phyloP scores from a whole-genome alignment of 2,888 invertebrate species.

The Camptogramma bilineatum region DNA sequence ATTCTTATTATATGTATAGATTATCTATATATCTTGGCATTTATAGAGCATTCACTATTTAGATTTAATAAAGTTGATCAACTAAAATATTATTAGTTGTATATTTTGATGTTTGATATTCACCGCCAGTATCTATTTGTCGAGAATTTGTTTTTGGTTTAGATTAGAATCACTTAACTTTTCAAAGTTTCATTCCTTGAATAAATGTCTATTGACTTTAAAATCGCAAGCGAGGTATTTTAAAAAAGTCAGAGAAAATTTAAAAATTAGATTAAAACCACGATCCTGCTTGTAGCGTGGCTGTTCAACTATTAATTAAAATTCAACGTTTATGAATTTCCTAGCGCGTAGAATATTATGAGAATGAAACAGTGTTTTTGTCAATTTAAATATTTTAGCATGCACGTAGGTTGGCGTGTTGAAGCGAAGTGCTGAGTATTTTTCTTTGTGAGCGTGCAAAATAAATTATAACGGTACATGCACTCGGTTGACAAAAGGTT shows the following conservation, averaged over 20 bases:
- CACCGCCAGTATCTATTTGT: too few relatives aligned
- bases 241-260: neutral
- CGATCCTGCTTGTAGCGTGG: neutral
- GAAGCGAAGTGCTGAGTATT: neutral
- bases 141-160: too few relatives aligned
- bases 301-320: neutral
- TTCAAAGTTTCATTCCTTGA: too few relatives aligned
- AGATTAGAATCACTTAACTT: too few relatives aligned
- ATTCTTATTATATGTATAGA: too few relatives aligned
- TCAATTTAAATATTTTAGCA: neutral
- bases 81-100: too few relatives aligned
- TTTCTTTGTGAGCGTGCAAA: neutral
- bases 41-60: too few relatives aligned
- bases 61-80: too few relatives aligned
- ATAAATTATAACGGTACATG: neutral
- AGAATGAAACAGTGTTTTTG: slow-evolving; percentile 1
- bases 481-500: neutral
- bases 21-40: too few relatives aligned
- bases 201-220: too few relatives aligned
- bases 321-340: slow-evolving; percentile 1
- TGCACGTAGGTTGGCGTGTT: neutral
- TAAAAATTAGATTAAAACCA: neutral
- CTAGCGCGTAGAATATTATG: neutral
- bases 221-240: neutral
- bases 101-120: too few relatives aligned